These are phyloP conservation scores for Sycobia sp. DNA, from an alignment of 1,140 invertebrate genomes.

Conservation along the genomic window DNA sequence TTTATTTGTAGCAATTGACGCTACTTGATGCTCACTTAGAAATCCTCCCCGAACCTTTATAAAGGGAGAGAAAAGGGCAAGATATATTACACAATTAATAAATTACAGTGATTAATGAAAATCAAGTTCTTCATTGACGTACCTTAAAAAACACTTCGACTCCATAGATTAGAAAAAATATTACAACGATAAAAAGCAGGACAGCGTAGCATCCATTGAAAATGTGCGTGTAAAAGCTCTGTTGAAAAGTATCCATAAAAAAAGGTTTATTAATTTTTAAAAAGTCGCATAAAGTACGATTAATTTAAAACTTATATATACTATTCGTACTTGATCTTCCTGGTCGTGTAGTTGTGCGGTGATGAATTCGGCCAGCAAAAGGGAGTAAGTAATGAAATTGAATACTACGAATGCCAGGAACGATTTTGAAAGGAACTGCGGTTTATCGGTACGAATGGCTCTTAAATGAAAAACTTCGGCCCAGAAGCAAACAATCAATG, in stretches of 20 bases:
- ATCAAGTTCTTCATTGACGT: too few species aligned
- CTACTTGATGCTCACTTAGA: constrained; percentile 64
- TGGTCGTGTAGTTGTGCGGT: constrained; percentile 71
- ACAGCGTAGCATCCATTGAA: constrained; percentile 93
- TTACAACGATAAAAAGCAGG: constrained; percentile 85
- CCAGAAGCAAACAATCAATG: constrained; percentile 93
- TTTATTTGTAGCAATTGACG: constrained; percentile 63
- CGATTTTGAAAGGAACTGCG: constrained; percentile 90
- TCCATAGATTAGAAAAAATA: constrained; percentile 94
- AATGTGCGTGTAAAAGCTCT: constrained; percentile 80
- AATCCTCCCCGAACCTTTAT: constrained; percentile 70
- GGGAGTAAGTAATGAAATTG: constrained; percentile 86
- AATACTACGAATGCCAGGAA: constrained; percentile 90
- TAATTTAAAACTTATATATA: too few species aligned
- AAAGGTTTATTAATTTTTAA: background rate
- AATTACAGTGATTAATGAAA: background rate
- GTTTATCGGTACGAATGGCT: constrained; percentile 83
- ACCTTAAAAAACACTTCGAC: constrained; percentile 95
- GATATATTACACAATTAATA: background rate
- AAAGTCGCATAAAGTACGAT: too few species aligned
- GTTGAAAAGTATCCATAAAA: constrained; percentile 47
- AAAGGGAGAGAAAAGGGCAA: constrained; percentile 3
- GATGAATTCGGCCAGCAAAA: constrained; percentile 82
- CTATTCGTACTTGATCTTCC: constrained; percentile 66
- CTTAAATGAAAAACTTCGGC: constrained; percentile 93